Conservation (phyloP, 2,797 vertebrate genomes). For the Trachurus trachurus region DNA sequence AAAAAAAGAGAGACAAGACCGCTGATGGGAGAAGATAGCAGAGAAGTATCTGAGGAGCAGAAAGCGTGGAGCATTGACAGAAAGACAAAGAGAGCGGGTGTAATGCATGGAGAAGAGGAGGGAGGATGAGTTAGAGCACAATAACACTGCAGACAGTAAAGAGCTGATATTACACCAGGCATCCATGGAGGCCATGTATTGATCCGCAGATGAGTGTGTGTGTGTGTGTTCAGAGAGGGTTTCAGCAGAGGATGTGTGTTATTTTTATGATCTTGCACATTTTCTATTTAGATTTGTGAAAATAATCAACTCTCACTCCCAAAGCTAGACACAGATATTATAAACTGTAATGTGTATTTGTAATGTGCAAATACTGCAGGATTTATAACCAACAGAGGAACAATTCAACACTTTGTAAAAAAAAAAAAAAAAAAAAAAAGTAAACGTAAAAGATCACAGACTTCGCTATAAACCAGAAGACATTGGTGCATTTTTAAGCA, state of each 20-base stretch:
- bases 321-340: constrained; percentile 48
- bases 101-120: constrained; percentile 67
- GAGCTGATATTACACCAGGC: constrained; percentile 84
- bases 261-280: constrained; percentile 66
- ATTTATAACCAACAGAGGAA: constrained; percentile 50
- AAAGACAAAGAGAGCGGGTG: constrained; percentile 60
- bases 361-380: constrained; percentile 29
- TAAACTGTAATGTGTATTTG: constrained; percentile 43
- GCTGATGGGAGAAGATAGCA: constrained; percentile 29
- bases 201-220: constrained; percentile 67
- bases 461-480: background rate
- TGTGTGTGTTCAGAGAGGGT: constrained; percentile 2
- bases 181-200: constrained; percentile 84
- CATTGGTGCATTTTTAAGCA: background rate
- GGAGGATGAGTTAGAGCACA: constrained; percentile 86
- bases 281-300: constrained; percentile 77
- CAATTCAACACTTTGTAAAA: constrained; percentile 5
- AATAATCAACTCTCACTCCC: constrained; percentile 72
- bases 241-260: constrained; percentile 53
- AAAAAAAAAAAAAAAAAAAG: background rate
- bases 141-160: constrained; percentile 84
- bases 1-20: constrained; percentile 27
- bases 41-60: constrained; percentile 42
- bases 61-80: constrained; percentile 45
- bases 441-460: constrained; percentile 2